Percentiles rank a stretch among this genome's conserved stretches.
phyloP scores from a whole-genome alignment of 2,113 vertebrate species.

The Rhinolophus sinicus region DNA sequence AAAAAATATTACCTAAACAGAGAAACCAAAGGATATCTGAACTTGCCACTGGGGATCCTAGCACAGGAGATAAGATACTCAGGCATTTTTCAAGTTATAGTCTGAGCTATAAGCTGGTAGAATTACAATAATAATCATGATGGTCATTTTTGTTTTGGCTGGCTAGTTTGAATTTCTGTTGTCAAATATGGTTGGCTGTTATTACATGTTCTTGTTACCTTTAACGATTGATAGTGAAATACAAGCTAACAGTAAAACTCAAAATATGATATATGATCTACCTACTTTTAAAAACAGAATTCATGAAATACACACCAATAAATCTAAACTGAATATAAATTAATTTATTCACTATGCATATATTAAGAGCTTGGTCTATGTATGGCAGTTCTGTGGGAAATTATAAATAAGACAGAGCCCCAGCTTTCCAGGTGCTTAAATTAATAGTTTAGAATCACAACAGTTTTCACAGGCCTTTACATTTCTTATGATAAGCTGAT shows the following conservation, averaged over 20 bases:
- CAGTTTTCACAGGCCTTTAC: not conserved
- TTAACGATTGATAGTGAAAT: not conserved
- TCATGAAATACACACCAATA: not conserved
- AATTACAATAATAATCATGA: not conserved
- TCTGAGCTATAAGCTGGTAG: not conserved
- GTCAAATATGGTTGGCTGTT: not conserved
- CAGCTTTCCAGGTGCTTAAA: not conserved
- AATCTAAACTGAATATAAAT: not conserved
- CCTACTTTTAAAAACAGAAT: not conserved
- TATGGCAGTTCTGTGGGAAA: not conserved
- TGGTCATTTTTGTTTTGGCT: not conserved
- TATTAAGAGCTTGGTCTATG: not conserved
- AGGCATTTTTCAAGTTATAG: not conserved
- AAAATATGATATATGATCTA: not conserved
- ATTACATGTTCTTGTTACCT: not conserved
- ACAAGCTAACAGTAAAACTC: not conserved
- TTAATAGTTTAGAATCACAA: not conserved
- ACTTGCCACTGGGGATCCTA: not conserved
- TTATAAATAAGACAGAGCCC: not conserved
- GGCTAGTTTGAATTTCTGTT: not conserved
- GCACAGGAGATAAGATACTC: not conserved
- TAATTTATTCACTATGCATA: not conserved
- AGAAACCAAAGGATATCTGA: not conserved
- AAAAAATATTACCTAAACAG: not conserved
- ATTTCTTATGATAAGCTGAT: not conserved